Base-by-base conservation (phyloP, 2,888 invertebrate genomes). In the Sinopyrophorus schimmeli region DNA sequence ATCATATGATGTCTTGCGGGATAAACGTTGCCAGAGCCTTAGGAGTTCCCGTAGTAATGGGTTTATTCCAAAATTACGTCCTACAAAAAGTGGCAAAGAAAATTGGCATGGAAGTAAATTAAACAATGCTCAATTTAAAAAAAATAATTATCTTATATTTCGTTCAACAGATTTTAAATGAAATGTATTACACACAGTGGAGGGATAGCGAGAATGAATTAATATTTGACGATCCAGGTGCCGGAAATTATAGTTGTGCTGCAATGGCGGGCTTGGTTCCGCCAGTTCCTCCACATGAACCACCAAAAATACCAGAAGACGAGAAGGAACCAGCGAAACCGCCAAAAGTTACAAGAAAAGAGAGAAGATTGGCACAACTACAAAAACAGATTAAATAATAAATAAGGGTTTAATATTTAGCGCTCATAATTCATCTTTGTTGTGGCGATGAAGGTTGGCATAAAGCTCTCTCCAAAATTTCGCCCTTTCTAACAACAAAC, bases 401-500 rank as follows among this genome's bases (percentile, higher is more conserved):
- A 12, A n/a, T n/a, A n/a, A n/a, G n/a, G n/a, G n/a, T n/a, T 18
- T 6, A 18, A 6, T 18, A 18, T 6, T 18, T 18, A 18, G 6
- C 18, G n/a, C 12, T 35, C 20, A 35, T 2, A 35, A 7, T 35
- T 35, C 35, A 15, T 35, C 35, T 9, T 6, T 34, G 4, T 15
- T 12, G 5, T 5, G 4, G 3, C 5, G 12, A 4, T 18, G 21
- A 1, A 9, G 14, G 15, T 35, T 11, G 1, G 16, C 5, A 6
- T 23, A 24, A 3, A 35, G 15, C 2, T 7, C 17, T 16, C 35
- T 35, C 89, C 88, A 89, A 53, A 86, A 81, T 15, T 81, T 70
- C 0, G 81, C 77, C 35, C 85, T 75, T 1, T 81, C 75, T 0
- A 76, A 74, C n/a, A 82, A 69, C 30, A 84, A 64, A 21, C 76